phyloP scores from a whole-genome alignment of 2,113 vertebrate species.

The Thryonomys swinderianus region DNA sequence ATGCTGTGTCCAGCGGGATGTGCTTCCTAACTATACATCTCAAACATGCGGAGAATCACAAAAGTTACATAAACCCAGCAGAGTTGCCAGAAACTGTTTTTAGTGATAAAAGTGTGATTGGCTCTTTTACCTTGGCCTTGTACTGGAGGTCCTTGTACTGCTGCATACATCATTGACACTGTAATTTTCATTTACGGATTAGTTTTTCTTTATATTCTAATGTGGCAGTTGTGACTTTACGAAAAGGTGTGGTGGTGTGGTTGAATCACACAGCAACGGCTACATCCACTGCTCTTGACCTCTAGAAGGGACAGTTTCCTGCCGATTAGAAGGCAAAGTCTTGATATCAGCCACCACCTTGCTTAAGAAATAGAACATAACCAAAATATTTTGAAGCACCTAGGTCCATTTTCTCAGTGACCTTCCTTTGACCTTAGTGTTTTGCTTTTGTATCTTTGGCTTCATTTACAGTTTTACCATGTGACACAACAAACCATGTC shows the following conservation, averaged over 20 bases:
- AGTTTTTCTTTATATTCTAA: background rate
- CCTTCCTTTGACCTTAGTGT: no score
- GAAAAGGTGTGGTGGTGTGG: background rate
- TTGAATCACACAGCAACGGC: background rate
- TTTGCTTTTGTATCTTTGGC: background rate
- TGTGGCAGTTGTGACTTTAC: background rate
- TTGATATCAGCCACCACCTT: background rate
- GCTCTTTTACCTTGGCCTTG: background rate
- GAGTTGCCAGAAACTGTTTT: background rate
- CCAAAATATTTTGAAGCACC: background rate
- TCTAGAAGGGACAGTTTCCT: background rate
- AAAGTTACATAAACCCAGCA: background rate
- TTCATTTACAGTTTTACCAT: background rate
- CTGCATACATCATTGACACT: background rate
- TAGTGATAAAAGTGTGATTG: background rate
- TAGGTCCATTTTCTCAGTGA: background rate
- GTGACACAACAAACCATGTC: background rate
- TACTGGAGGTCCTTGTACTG: background rate
- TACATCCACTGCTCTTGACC: background rate
- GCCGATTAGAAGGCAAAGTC: background rate
- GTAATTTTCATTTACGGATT: background rate
- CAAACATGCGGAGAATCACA: background rate
- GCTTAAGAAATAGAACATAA: background rate
- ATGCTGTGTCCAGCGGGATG: background rate
- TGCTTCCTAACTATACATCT: conserved; percentile 15